Evolutionary conservation across 2,797 vertebrate genomes (phyloP).

Genomic region (Periparus ater): DNA sequence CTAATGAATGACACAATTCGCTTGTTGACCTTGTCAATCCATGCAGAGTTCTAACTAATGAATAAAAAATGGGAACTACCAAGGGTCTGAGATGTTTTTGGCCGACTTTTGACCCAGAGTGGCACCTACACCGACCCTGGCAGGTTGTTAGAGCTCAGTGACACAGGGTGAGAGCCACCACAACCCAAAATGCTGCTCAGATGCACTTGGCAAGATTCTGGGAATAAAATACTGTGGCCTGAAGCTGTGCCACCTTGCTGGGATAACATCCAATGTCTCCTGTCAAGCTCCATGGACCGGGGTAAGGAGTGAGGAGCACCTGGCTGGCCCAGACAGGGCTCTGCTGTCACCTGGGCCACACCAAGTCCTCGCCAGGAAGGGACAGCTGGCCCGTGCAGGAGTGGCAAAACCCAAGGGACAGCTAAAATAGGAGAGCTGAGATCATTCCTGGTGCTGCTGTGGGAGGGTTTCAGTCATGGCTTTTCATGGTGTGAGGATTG

Average conservation of each 20-base stretch:
- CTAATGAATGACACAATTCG: background rate
- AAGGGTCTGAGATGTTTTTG: background rate
- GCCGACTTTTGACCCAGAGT: background rate
- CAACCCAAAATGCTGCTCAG: background rate
- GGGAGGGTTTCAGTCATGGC: background rate
- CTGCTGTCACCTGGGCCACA: background rate
- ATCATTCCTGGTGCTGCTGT: background rate
- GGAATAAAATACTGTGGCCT: background rate
- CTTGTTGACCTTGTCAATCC: background rate
- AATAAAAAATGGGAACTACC: background rate
- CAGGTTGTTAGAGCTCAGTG: background rate
- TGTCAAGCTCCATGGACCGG: background rate
- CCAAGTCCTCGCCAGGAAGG: background rate
- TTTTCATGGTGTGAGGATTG: background rate
- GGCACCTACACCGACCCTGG: background rate
- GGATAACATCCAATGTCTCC: background rate
- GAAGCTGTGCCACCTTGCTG: slow-evolving; percentile 27
- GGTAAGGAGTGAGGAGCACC: slow-evolving; percentile 11
- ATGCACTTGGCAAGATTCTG: background rate
- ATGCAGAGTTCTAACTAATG: background rate
- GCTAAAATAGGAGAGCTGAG: background rate
- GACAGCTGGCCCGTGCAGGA: background rate
- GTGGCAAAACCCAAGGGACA: background rate
- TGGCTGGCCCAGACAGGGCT: background rate
- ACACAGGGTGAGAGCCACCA: background rate